These are phyloP conservation scores for Hybognathus amarus DNA, from an alignment of 2,797 vertebrate genomes.

Conservation along the genomic window DNA sequence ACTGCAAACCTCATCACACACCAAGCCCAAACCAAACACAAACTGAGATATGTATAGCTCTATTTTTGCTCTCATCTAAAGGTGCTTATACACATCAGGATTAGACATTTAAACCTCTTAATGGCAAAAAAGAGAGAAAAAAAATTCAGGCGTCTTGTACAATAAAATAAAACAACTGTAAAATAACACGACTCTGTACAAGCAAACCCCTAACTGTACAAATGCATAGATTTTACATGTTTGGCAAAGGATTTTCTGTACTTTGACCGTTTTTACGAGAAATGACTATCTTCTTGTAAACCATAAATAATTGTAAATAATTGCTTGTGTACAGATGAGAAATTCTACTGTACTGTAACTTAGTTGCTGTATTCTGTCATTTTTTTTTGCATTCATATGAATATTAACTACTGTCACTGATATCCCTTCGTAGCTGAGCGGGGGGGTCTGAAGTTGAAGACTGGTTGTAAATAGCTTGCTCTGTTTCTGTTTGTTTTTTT, in stretches of 20 bases:
- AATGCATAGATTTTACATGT: conserved; percentile 51
- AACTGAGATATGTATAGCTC: conserved; percentile 36
- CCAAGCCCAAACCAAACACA: conserved; percentile 44
- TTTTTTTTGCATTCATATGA: conserved; percentile 39
- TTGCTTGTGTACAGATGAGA: conserved; percentile 48
- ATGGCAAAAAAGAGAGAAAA: conserved; percentile 22
- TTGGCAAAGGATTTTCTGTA: conserved; percentile 44
- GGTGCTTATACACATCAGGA: conserved; percentile 62
- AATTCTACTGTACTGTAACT: conserved; percentile 49
- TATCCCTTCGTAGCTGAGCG: conserved; percentile 14
- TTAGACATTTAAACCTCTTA: conserved; percentile 48
- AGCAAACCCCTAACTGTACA: conserved; percentile 51
- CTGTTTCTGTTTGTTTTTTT: conserved; percentile 42
- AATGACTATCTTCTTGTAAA: conserved; percentile 47
- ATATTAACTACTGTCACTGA: conserved; percentile 49
- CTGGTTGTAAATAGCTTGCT: conserved; percentile 48
- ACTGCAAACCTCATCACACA: conserved; percentile 39
- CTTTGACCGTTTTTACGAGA: conserved; percentile 46
- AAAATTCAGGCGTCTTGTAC: conserved; percentile 57
- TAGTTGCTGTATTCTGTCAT: conserved; percentile 43
- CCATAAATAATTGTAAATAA: conserved; percentile 47
- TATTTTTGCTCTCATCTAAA: conserved; percentile 44
- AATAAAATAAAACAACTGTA: conserved; percentile 55
- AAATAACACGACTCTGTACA: conserved; percentile 38
- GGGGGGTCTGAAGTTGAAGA: conserved; percentile 25